phyloP scores from a whole-genome alignment of 2,888 invertebrate genomes.

The Lacanobia wlatinum region DNA sequence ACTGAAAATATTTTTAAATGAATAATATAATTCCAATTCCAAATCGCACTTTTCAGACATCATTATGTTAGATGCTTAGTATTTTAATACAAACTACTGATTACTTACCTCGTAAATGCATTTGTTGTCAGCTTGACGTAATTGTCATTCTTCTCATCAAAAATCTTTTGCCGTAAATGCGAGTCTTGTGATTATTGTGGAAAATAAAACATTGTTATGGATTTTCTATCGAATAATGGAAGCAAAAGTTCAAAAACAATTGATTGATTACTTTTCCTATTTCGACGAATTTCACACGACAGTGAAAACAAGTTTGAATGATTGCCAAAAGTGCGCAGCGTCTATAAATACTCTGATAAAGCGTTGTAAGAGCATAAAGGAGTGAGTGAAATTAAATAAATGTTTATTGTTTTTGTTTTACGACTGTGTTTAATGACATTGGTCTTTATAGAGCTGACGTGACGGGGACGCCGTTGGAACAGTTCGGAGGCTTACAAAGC shows the following conservation, averaged over 20 bases:
- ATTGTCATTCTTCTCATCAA: slow-evolving; percentile 16
- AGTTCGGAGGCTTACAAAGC: slow-evolving; percentile 83
- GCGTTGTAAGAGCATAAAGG: slow-evolving; percentile 87
- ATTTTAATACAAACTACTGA: no score
- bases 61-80: not conserved
- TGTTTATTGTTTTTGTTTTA: slow-evolving; percentile 64
- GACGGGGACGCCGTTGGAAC: slow-evolving; percentile 82
- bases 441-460: slow-evolving; percentile 81
- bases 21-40: not conserved
- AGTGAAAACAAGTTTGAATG: slow-evolving; percentile 87
- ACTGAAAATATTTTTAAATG: no score
- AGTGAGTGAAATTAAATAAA: slow-evolving; percentile 79
- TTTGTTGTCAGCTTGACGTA: slow-evolving; percentile 24
- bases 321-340: slow-evolving; percentile 87
- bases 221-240: slow-evolving; percentile 80
- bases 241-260: slow-evolving; percentile 87
- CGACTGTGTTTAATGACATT: slow-evolving; percentile 54
- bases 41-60: not conserved
- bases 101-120: slow-evolving; percentile 25
- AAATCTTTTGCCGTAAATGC: slow-evolving; percentile 17
- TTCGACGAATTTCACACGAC: slow-evolving; percentile 87
- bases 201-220: slow-evolving; percentile 65
- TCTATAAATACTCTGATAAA: slow-evolving; percentile 89
- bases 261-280: slow-evolving; percentile 88
- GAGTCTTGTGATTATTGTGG: slow-evolving; percentile 38